Percentiles rank a stretch among this genome's conserved stretches.
Evolutionary conservation across 2,888 invertebrate species (phyloP).

Genomic region (Acheta domesticus): DNA sequence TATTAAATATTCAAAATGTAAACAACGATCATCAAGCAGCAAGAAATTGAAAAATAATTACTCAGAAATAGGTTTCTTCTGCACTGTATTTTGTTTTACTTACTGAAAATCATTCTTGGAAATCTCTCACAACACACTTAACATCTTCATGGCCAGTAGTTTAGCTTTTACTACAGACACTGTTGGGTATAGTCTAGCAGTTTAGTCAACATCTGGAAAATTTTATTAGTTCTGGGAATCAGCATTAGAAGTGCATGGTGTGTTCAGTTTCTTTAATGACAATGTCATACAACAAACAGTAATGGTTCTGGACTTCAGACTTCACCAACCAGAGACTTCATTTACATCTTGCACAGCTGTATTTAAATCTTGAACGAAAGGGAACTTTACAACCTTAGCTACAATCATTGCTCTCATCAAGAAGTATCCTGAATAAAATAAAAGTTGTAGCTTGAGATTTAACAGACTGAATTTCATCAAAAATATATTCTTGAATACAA

Average conservation of each 20-base stretch:
- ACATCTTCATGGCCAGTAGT: background rate
- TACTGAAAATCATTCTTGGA: too few relatives aligned
- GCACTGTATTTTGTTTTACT: too few relatives aligned
- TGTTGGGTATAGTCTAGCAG: background rate
- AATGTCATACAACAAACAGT: constrained; percentile 95
- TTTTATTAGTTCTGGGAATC: constrained; percentile 71
- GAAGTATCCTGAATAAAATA: constrained; percentile 95
- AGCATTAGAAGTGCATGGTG: constrained; percentile 87
- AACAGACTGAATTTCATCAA: constrained; percentile 94
- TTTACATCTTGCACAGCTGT: constrained; percentile 91
- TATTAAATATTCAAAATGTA: too few relatives aligned
- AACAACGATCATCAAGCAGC: too few relatives aligned
- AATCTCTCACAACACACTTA: background rate
- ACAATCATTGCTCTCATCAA: constrained; percentile 74
- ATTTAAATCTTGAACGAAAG: constrained; percentile 93
- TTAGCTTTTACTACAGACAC: background rate
- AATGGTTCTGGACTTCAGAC: constrained; percentile 95
- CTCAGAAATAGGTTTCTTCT: too few relatives aligned
- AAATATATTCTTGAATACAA: constrained; percentile 95
- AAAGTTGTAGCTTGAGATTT: constrained; percentile 97
- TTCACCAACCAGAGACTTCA: constrained; percentile 90
- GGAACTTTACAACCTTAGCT: constrained; percentile 89
- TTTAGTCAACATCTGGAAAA: background rate
- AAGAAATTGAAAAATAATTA: too few relatives aligned
- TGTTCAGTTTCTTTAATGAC: constrained; percentile 97